Evolutionary conservation across 2,888 invertebrate genomes (phyloP).

Genomic region (Epistrophe eligans): DNA sequence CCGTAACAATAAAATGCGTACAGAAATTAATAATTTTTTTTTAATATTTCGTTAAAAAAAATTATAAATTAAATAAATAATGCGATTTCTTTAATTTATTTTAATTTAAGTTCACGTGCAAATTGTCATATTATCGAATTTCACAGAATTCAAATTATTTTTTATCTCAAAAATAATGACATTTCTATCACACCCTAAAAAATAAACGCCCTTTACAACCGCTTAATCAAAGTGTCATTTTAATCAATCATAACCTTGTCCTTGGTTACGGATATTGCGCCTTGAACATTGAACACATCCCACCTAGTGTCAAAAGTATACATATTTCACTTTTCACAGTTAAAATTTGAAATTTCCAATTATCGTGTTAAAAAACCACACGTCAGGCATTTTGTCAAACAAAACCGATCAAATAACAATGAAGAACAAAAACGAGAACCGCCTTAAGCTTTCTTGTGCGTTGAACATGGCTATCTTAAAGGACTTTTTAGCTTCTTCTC

Average conservation of each 20-base stretch:
- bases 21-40: too few relatives aligned
- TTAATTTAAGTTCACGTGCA: too few relatives aligned
- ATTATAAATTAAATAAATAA: too few relatives aligned
- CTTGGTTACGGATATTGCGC: neutral
- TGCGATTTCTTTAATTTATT: too few relatives aligned
- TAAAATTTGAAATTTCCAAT: slow-evolving; percentile 6
- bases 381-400: slow-evolving; percentile 17
- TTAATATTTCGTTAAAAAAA: too few relatives aligned
- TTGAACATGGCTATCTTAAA: neutral
- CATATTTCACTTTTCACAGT: neutral
- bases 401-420: slow-evolving; percentile 21
- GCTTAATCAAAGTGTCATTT: neutral
- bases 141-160: too few relatives aligned
- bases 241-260: slow-evolving; percentile 6
- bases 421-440: neutral
- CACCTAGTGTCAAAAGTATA: neutral
- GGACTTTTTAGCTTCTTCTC: neutral
- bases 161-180: neutral
- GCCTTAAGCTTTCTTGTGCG: slow-evolving; percentile 2
- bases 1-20: too few relatives aligned
- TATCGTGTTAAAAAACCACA: neutral
- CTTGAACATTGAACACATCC: neutral
- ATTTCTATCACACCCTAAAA: neutral
- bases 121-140: too few relatives aligned
- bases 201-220: neutral